These are phyloP conservation scores for Mizuhopecten yessoensis DNA, from an alignment of 1,140 invertebrate species.

Conservation along the genomic window DNA sequence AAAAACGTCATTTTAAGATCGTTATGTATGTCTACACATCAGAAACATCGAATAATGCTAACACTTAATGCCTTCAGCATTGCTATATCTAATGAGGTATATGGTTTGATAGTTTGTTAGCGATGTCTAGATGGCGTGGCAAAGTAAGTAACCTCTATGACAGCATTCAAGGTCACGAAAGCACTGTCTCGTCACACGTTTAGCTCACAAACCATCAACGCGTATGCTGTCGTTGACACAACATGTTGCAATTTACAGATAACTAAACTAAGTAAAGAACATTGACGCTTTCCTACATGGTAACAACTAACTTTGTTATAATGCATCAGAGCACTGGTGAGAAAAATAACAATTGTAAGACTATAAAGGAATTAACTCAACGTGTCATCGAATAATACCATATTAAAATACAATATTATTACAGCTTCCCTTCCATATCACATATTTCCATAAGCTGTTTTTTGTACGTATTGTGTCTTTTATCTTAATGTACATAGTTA, in stretches of 20 bases:
- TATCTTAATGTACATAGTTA: too few species aligned
- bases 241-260: background rate
- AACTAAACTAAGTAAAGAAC: background rate
- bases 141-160: background rate
- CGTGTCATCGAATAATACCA: too few species aligned
- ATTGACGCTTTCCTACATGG: background rate
- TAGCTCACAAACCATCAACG: background rate
- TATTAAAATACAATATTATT: too few species aligned
- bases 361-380: too few species aligned
- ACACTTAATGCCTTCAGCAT: background rate
- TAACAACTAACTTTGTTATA: too few species aligned
- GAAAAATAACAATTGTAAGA: too few species aligned
- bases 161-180: background rate
- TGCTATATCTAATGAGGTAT: background rate
- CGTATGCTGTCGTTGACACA: background rate
- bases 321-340: too few species aligned
- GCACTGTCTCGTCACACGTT: constrained; percentile 28
- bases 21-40: background rate
- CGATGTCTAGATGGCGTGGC: background rate
- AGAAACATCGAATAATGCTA: background rate
- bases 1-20: background rate
- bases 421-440: too few species aligned
- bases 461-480: too few species aligned
- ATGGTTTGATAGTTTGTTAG: background rate
- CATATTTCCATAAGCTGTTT: too few species aligned